Evolutionary conservation across 2,113 vertebrate genomes (phyloP), one percentile per base, ranked within the genome.

Genomic region (Cynoglossus semilaevis): DNA sequence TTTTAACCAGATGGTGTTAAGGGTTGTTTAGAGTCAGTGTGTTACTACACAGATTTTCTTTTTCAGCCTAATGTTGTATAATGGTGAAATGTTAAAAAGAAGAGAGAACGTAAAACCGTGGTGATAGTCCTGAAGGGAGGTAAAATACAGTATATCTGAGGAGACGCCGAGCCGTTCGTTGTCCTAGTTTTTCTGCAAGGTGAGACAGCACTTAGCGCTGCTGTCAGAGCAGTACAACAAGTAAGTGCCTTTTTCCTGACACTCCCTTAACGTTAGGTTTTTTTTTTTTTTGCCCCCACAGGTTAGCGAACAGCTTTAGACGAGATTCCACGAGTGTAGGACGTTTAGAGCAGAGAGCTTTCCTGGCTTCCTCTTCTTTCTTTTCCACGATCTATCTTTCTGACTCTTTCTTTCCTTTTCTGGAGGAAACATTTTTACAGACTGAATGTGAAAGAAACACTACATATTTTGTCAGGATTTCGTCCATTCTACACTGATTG

Each of bases 391-490:
- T 72, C 73, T 81, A 19, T 81, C 73, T 76, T 37, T 79, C 75
- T 84, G 58, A 72, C 61, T 61, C 72, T 53, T 1, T 79, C 67
- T 77, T 72, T 64, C 74, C 66, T 67, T 82, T 65, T 74, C 65
- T 82, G 74, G 79, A 83, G 82, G 82, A 70, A 84, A 88, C 75
- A 80, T 84, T 90, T 93, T 91, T 85, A 90, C 88, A 92, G 85
- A 93, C 88, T 91, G 92, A 48, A 50, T 70, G 56, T 73, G 83
- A 73, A 68, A 70, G 52, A 83, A 80, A 79, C 81, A 70, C 82
- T 80, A 71, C 80, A 77, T 5, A 74, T 67, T 82, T 76, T 76
- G 78, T 72, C 36, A 74, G 67, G 49, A 65, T 75, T 72, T 1
- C 43, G 46, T 67, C 67, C 62, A 29, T 86, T 75, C 81, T 72